phyloP scores from a whole-genome alignment of 2,113 vertebrate species.

The Dolichotis patagonum region DNA sequence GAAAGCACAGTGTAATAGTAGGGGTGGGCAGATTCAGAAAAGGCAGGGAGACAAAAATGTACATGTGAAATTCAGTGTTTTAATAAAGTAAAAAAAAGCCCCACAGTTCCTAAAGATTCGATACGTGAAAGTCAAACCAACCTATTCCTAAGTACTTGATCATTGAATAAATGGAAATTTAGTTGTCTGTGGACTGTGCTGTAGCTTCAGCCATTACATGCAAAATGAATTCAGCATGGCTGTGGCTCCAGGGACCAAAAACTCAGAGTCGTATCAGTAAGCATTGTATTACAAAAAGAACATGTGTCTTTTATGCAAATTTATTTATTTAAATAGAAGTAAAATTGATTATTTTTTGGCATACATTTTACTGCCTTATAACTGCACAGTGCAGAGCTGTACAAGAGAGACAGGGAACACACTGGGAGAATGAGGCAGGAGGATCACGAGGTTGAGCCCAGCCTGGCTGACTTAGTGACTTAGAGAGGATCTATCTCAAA shows the following conservation, averaged over 20 bases:
- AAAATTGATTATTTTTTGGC: not conserved
- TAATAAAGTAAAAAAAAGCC: not conserved
- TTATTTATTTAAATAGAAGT: not conserved
- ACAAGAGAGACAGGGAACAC: not conserved
- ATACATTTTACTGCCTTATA: not conserved
- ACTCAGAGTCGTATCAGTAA: not conserved
- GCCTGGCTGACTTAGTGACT: not conserved
- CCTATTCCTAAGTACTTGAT: not conserved
- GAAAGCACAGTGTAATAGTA: not conserved
- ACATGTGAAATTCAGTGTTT: not conserved
- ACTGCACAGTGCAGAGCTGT: not conserved
- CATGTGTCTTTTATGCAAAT: not conserved
- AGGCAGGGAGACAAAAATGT: not conserved
- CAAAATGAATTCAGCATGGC: not conserved
- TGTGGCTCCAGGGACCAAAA: not conserved
- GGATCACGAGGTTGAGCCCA: not conserved
- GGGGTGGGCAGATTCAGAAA: not conserved
- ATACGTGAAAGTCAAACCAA: not conserved
- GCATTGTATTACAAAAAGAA: not conserved
- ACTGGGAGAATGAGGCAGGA: not conserved
- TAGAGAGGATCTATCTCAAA: not conserved
- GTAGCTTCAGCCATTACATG: rapidly evolving
- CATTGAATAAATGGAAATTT: not conserved
- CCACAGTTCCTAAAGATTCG: not conserved
- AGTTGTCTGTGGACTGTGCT: rapidly evolving